Evolutionary conservation across 1,140 invertebrate species (phyloP).

Genomic region (Zaprionus tsacasi): DNA sequence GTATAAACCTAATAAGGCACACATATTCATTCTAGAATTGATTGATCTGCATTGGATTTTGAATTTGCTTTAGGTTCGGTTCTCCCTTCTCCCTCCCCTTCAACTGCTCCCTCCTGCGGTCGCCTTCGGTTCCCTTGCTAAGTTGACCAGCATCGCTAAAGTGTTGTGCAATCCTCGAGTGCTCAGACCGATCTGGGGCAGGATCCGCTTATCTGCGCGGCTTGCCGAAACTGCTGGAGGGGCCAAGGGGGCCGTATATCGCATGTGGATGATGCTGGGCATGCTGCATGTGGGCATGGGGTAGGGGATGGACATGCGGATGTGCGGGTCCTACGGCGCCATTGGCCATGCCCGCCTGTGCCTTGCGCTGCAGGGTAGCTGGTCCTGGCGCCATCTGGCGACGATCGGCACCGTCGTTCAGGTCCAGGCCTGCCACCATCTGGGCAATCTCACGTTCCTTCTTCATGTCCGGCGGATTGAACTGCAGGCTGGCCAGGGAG

Average conservation of each 20-base stretch:
- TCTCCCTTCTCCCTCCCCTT: neutral
- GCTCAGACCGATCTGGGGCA: neutral
- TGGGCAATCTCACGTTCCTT: constrained; percentile 96
- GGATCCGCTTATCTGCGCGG: constrained; percentile 72
- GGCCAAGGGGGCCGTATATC: constrained; percentile 71
- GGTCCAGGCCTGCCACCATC: constrained; percentile 93
- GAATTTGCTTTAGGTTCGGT: constrained; percentile 26
- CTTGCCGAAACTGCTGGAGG: constrained; percentile 76
- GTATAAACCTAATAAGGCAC: constrained; percentile 84
- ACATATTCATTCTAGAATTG: constrained; percentile 76
- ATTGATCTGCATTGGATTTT: constrained; percentile 39
- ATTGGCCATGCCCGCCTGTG: constrained; percentile 52
- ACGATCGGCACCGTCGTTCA: constrained; percentile 87
- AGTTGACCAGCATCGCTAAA: constrained; percentile 82
- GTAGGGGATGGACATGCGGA: constrained; percentile 34
- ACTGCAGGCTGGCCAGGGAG: constrained; percentile 93
- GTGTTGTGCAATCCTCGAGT: constrained; percentile 42
- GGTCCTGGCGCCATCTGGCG: constrained; percentile 51
- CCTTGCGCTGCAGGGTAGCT: constrained; percentile 72
- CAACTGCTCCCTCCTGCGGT: neutral
- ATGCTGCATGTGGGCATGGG: constrained; percentile 28
- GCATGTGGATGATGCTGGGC: constrained; percentile 62
- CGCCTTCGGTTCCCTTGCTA: constrained; percentile 42
- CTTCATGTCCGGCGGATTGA: constrained; percentile 91
- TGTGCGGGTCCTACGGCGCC: constrained; percentile 42